These are phyloP conservation scores for Halictus ligatus DNA, from an alignment of 2,888 invertebrate genomes.

Conservation along the genomic window DNA sequence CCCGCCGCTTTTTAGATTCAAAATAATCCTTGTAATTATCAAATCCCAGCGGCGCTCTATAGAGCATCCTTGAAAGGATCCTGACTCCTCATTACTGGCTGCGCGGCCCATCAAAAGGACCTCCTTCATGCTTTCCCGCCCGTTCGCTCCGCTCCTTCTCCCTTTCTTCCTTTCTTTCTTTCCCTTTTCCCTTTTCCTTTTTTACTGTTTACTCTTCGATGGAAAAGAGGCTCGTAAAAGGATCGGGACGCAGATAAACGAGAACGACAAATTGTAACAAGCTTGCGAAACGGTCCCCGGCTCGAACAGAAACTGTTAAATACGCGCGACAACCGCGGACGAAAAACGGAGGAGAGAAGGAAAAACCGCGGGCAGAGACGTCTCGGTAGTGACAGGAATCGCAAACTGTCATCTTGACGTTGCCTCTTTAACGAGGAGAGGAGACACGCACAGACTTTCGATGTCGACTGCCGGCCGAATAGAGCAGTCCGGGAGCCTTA, in stretches of 20 bases:
- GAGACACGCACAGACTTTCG: slow-evolving; percentile 22
- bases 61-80: slow-evolving; percentile 81
- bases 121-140: slow-evolving; percentile 62
- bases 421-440: slow-evolving; percentile 37
- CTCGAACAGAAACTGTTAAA: neutral
- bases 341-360: neutral
- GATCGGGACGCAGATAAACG: slow-evolving; percentile 60
- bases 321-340: neutral
- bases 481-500: slow-evolving; percentile 70
- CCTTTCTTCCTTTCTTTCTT: neutral
- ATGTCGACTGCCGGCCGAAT: slow-evolving; percentile 44
- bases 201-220: slow-evolving; percentile 18
- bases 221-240: slow-evolving; percentile 50
- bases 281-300: slow-evolving; percentile 30
- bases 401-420: slow-evolving; percentile 30
- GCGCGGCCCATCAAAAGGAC: slow-evolving; percentile 76
- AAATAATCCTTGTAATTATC: slow-evolving; percentile 84
- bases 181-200: neutral
- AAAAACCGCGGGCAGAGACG: neutral
- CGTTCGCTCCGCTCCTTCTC: slow-evolving; percentile 4
- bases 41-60: slow-evolving; percentile 79
- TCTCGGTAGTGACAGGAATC: slow-evolving; percentile 8
- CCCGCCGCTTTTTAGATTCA: slow-evolving; percentile 76
- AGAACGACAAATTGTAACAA: slow-evolving; percentile 68
- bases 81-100: slow-evolving; percentile 81